A percentile compares a stretch with the other conserved stretches of the same genome.
These are phyloP conservation scores for Clarias batrachus DNA, from an alignment of 2,113 vertebrate genomes.

Conservation along the genomic window DNA sequence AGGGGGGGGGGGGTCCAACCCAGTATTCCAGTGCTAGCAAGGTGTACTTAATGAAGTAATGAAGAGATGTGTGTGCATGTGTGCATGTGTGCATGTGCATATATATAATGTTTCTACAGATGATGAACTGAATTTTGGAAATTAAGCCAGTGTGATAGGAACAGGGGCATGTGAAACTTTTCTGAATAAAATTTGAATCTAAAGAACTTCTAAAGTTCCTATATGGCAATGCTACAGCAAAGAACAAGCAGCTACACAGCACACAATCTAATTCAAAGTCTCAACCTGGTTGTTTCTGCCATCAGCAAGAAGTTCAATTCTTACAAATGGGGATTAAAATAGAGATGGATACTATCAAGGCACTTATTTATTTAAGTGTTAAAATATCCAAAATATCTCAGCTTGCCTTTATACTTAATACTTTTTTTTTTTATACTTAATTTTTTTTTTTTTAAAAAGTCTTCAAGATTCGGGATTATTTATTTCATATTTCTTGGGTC, in stretches of 20 bases:
- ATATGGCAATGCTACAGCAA: slow-evolving; percentile 12
- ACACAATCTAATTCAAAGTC: background rate
- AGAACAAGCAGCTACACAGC: slow-evolving; percentile 3
- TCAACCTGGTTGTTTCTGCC: background rate
- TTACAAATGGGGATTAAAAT: background rate
- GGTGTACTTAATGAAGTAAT: no score
- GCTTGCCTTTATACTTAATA: background rate
- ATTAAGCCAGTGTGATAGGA: slow-evolving; percentile 26
- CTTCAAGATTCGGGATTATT: background rate
- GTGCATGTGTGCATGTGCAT: no score
- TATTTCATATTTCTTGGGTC: slow-evolving; percentile 18
- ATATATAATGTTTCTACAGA: slow-evolving; percentile 27
- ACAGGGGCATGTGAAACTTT: background rate
- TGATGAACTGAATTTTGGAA: slow-evolving; percentile 29
- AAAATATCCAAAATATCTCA: background rate
- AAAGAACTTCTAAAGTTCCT: slow-evolving; percentile 17
- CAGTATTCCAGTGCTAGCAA: no score
- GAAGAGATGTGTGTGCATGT: no score
- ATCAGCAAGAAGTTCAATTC: background rate
- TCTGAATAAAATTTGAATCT: slow-evolving; percentile 17
- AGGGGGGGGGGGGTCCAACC: no score
- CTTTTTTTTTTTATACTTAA: no score
- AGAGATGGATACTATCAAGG: background rate
- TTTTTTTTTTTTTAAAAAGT: no score
- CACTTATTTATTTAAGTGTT: background rate